A percentile compares a stretch with the other conserved stretches of the same genome.
Evolutionary conservation across 2,888 invertebrate species (phyloP).

Genomic region (Villa cingulata): DNA sequence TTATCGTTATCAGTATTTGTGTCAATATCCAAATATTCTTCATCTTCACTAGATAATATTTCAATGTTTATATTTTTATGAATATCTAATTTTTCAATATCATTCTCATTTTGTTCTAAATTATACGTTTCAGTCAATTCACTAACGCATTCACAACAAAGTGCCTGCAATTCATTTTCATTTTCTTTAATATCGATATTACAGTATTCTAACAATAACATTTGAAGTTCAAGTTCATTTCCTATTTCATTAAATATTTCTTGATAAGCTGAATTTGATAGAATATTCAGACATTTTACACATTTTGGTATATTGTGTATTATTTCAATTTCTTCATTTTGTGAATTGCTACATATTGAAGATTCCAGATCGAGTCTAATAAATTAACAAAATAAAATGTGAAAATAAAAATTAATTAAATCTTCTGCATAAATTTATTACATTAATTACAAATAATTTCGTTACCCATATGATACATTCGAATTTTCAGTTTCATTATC

Average conservation of each 20-base stretch:
- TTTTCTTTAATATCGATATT: constrained; percentile 16
- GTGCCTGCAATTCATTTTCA: constrained; percentile 13
- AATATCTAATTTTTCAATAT: not conserved
- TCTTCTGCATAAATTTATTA: too few species aligned
- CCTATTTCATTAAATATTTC: constrained; percentile 30
- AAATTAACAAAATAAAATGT: too few species aligned
- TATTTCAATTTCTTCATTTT: too few species aligned
- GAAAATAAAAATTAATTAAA: too few species aligned
- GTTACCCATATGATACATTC: too few species aligned
- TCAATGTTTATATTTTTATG: not conserved
- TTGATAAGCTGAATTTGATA: constrained; percentile 18
- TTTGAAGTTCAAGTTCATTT: constrained; percentile 23
- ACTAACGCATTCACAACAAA: constrained; percentile 25
- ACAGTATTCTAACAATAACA: constrained; percentile 22
- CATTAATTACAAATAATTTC: too few species aligned
- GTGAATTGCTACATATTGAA: too few species aligned
- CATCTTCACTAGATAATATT: not conserved
- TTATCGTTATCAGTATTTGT: not conserved
- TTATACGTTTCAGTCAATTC: constrained; percentile 26
- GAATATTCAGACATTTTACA: constrained; percentile 18
- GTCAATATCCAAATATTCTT: constrained; percentile 3
- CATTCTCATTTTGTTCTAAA: constrained; percentile 13
- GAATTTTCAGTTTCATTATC: not conserved
- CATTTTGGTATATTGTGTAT: constrained; percentile 13
- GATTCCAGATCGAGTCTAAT: too few species aligned